Conservation (phyloP, 2,113 vertebrate species). For the Lasiurus borealis region DNA sequence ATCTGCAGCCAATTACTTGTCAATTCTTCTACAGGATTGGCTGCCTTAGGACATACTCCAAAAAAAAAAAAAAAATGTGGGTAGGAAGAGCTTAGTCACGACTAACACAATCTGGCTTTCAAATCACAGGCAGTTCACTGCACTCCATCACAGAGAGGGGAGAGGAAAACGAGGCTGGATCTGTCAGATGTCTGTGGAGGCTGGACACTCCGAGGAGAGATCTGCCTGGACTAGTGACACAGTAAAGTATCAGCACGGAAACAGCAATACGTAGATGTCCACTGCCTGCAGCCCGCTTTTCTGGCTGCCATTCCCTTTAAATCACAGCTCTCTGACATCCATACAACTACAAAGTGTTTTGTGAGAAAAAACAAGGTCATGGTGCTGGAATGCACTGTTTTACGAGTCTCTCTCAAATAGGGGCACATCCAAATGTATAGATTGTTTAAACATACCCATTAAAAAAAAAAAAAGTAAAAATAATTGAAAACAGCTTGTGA, state of each 20-base stretch:
- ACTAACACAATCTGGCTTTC: neutral
- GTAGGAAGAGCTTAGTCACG: conserved; percentile 58
- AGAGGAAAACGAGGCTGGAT: neutral
- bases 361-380: neutral
- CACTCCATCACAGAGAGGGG: neutral
- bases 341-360: conserved; percentile 9
- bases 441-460: neutral
- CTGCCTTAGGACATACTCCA: conserved; percentile 12
- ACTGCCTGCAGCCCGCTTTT: neutral
- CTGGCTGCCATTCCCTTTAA: conserved; percentile 37
- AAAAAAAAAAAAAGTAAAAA: neutral
- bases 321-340: neutral
- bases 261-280: neutral
- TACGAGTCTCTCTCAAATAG: neutral
- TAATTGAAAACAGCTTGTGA: neutral
- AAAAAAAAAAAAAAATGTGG: neutral
- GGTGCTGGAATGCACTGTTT: neutral
- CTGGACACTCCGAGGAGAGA: neutral
- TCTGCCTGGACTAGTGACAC: neutral
- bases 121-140: neutral
- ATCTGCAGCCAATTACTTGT: conserved; percentile 24
- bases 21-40: neutral
- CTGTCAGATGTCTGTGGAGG: neutral
- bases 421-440: neutral
- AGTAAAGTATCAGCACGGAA: neutral